Conservation (phyloP, 2,113 vertebrate species). For the Thermophis baileyi region DNA sequence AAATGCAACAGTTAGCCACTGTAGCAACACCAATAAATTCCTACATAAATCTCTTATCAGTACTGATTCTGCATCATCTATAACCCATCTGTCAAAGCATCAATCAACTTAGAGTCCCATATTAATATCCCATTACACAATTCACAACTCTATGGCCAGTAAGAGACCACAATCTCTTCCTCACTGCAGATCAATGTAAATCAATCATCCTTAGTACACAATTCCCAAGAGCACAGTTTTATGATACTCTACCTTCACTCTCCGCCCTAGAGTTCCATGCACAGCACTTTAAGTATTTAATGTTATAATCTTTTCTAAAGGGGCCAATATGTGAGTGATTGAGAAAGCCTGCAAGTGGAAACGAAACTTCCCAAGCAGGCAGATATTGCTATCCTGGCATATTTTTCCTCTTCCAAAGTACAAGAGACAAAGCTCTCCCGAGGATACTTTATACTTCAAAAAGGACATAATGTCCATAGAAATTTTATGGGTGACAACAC, state of each 20-base stretch:
- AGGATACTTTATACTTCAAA: neutral
- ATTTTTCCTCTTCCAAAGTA: neutral
- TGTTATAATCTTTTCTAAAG: neutral
- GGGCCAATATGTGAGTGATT: neutral
- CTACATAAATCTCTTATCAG: conserved; percentile 5
- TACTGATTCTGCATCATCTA: conserved; percentile 50
- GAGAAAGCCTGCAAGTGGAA: neutral
- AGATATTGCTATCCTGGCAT: neutral
- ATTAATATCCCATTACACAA: conserved; percentile 34
- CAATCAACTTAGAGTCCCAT: neutral
- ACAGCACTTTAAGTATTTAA: neutral
- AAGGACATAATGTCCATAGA: neutral
- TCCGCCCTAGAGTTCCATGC: neutral
- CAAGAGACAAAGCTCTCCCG: neutral
- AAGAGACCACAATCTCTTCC: neutral
- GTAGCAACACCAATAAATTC: neutral
- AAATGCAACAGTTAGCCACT: neutral
- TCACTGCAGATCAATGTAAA: neutral
- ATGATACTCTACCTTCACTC: neutral
- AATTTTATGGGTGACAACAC: neutral
- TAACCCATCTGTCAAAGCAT: conserved; percentile 37
- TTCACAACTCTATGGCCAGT: neutral
- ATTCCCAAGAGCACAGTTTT: neutral
- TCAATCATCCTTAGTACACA: neutral
- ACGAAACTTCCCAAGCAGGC: neutral